Percentiles rank a stretch among this genome's conserved stretches.
These are phyloP conservation scores for Lithosia quadra DNA, from an alignment of 2,888 invertebrate species.

Conservation along the genomic window DNA sequence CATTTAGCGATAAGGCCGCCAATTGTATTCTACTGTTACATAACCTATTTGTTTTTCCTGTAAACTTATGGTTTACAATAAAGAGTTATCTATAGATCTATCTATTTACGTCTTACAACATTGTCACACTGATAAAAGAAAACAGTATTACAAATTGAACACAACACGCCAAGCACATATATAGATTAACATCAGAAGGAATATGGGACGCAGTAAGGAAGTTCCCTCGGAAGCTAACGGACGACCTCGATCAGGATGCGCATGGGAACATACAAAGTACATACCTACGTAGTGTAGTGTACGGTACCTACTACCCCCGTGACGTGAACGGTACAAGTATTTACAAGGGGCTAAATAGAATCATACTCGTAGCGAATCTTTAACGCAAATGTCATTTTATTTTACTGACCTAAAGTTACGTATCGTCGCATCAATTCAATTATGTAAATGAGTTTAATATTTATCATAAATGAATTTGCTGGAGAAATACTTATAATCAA, in stretches of 20 bases:
- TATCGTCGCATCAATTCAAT: background rate
- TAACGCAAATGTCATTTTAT: background rate
- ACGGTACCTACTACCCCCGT: background rate
- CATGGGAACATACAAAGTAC: conserved; percentile 29
- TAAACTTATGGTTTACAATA: no score
- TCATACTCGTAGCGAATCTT: no score
- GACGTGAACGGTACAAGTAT: background rate
- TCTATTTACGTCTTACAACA: no score
- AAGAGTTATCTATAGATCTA: no score
- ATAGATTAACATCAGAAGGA: conserved; percentile 49
- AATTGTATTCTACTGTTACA: no score
- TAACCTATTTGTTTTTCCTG: no score
- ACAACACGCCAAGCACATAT: conserved; percentile 33
- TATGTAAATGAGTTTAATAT: background rate
- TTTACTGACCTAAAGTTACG: background rate
- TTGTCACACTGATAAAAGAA: conserved; percentile 12
- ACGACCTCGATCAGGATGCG: conserved; percentile 50
- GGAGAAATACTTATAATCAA: no score
- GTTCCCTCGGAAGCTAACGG: conserved; percentile 54
- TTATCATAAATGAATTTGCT: no score
- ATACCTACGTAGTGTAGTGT: conserved; percentile 8
- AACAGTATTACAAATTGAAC: conserved; percentile 24
- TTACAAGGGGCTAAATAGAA: no score
- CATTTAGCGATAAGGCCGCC: no score
- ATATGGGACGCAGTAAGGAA: conserved; percentile 57